Base-by-base conservation (phyloP, 2,888 invertebrate genomes). In the Flexamia atlantica region DNA sequence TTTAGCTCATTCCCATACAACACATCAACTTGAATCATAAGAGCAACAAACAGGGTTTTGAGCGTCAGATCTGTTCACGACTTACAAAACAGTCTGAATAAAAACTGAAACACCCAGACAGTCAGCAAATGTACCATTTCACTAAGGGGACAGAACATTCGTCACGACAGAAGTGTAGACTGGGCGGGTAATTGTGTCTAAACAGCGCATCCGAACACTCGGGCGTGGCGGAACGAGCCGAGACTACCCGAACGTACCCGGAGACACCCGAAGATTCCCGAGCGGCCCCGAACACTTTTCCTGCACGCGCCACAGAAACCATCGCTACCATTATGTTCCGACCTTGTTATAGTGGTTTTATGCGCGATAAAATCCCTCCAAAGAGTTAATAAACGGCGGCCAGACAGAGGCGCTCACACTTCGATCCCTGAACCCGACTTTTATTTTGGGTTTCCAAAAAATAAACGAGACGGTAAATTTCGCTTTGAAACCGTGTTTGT, bases 331-430 rank as follows among this genome's bases (percentile, higher is more conserved):
- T 42, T 40, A 28, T 76, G 76, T 76, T 76, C 76, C 42, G 17
- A 46, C 40, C 76, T 42, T 42, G 76, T 76, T 76, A 76, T 46
- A 76, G 40, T 46, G 42, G 36, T 76, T 42, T 76, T 76, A 76
- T 76, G 46, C 76, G 40, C 42, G 46, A 76, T 76, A 76, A 76
- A 76, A 42, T 28, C 46, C 76, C n/a, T 3, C 46, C 46, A 28
- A 28, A 76, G 76, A 36, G 76, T 36, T 50, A 76, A 76, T 76
- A 76, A 76, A 76, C 64, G 30, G 28, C 25, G 70, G 20, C 40
- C 28, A 36, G 40, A 40, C 70, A n/a, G 76, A 76, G 50, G 46
- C 76, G 14, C 76, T 76, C 76, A 42, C 25, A 76, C 40, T 50
- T 50, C 30, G 46, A 76, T 17, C 20, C 20, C 42, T 14, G n/a